These are phyloP conservation scores for Etheostoma cragini DNA, from an alignment of 2,113 vertebrate genomes.

Conservation along the genomic window DNA sequence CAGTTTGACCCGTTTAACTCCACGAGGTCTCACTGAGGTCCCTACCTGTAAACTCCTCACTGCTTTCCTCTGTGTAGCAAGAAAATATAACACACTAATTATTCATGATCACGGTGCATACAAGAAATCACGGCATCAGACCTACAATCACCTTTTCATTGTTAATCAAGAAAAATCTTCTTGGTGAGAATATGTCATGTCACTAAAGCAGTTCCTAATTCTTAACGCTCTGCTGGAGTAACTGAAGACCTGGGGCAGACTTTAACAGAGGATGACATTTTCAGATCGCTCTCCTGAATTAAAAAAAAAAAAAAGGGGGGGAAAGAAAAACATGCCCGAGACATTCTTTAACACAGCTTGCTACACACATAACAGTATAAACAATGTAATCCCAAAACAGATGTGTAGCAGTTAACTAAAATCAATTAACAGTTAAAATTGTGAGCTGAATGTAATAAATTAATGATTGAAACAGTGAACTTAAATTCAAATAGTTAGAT, in stretches of 20 bases:
- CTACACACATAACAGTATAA: conserved; percentile 36
- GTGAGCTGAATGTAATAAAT: not conserved
- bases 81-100: conserved; percentile 25
- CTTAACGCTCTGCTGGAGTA: conserved; percentile 72
- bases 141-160: conserved; percentile 17
- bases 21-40: conserved; percentile 3
- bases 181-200: conserved; percentile 54
- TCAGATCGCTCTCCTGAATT: conserved; percentile 77
- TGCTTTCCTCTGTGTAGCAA: not conserved
- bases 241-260: conserved; percentile 68
- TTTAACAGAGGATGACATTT: conserved; percentile 78
- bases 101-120: conserved; percentile 17
- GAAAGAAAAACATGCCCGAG: conserved; percentile 50
- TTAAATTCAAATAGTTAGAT: no score
- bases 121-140: conserved; percentile 34
- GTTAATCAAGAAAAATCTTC: conserved; percentile 45
- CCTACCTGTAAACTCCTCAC: conserved; percentile 29
- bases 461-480: not conserved
- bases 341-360: conserved; percentile 55
- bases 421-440: not conserved
- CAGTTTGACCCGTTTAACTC: conserved; percentile 31
- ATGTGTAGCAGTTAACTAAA: conserved; percentile 6
- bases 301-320: conserved; percentile 35
- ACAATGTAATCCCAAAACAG: conserved; percentile 61
- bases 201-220: conserved; percentile 73